Conservation (phyloP, 2,113 vertebrate species). For the Podarcis cretensis region DNA sequence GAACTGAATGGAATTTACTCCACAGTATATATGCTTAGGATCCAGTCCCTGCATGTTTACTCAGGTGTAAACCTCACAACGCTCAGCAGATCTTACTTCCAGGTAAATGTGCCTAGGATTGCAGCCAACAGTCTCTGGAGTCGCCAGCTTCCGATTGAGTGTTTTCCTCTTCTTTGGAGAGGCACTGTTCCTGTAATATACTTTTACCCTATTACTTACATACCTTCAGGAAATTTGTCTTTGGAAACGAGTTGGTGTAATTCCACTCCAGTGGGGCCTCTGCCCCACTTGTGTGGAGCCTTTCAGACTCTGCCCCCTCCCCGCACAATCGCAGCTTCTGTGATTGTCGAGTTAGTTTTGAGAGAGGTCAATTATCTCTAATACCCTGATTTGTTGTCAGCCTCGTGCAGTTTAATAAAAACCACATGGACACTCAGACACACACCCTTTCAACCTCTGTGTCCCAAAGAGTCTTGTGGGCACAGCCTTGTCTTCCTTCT, state of each 20-base stretch:
- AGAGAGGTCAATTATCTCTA: slow-evolving; percentile 96
- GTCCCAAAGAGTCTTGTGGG: slow-evolving; percentile 13
- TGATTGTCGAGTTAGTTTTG: slow-evolving; percentile 84
- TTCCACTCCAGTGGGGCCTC: slow-evolving; percentile 62
- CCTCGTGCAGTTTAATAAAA: slow-evolving; percentile 86
- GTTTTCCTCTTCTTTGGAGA: neutral
- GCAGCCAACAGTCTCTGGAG: neutral
- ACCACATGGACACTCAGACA: slow-evolving; percentile 94
- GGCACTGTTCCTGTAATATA: neutral
- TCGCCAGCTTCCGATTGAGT: neutral
- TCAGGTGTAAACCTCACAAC: neutral
- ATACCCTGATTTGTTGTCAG: slow-evolving; percentile 92
- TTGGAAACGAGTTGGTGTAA: neutral
- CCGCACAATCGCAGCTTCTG: slow-evolving; percentile 85
- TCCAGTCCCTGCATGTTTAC: neutral
- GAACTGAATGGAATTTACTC: neutral
- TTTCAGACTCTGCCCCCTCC: slow-evolving; percentile 72
- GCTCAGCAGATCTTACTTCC: neutral
- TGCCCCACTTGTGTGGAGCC: slow-evolving; percentile 71
- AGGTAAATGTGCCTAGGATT: neutral
- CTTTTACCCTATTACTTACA: slow-evolving; percentile 38
- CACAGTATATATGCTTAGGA: neutral
- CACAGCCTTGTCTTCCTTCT: slow-evolving; percentile 23
- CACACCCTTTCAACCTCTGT: slow-evolving; percentile 77
- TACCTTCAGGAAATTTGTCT: slow-evolving; percentile 31